Conservation (phyloP, 2,797 vertebrate genomes). For the Diglossa cyanea region DNA sequence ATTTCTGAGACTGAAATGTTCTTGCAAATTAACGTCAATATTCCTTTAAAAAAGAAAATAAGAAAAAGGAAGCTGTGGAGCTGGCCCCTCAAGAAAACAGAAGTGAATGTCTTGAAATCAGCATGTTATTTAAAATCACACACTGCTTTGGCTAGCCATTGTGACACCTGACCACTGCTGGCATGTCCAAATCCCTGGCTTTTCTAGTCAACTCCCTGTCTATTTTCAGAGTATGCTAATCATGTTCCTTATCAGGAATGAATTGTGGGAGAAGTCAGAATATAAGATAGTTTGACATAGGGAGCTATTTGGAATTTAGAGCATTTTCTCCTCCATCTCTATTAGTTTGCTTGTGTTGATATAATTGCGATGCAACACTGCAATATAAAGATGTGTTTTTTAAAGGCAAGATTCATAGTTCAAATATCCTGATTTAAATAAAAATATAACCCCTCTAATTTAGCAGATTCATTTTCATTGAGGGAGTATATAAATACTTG, state of each 20-base stretch:
- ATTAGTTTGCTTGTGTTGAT: not conserved
- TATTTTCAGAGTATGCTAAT: not conserved
- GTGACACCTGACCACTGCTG: not conserved
- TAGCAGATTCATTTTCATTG: not conserved
- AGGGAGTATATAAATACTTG: not conserved
- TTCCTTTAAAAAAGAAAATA: not conserved
- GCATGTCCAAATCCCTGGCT: not conserved
- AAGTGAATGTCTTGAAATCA: not conserved
- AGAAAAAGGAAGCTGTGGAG: not conserved
- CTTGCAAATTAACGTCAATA: not conserved
- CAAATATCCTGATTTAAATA: not conserved
- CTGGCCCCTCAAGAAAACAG: not conserved
- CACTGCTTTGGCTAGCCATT: not conserved
- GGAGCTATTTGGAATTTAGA: not conserved
- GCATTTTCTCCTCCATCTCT: not conserved
- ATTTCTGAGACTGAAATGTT: not conserved
- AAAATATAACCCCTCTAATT: not conserved
- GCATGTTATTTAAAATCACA: not conserved
- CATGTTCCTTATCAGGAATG: not conserved
- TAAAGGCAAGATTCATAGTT: not conserved
- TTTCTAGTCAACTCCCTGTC: not conserved
- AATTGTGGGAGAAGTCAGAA: not conserved
- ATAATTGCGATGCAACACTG: not conserved
- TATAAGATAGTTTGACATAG: not conserved
- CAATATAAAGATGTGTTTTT: not conserved